Evolutionary conservation across 2,113 vertebrate species (phyloP).

Genomic region (Bubo bubo): DNA sequence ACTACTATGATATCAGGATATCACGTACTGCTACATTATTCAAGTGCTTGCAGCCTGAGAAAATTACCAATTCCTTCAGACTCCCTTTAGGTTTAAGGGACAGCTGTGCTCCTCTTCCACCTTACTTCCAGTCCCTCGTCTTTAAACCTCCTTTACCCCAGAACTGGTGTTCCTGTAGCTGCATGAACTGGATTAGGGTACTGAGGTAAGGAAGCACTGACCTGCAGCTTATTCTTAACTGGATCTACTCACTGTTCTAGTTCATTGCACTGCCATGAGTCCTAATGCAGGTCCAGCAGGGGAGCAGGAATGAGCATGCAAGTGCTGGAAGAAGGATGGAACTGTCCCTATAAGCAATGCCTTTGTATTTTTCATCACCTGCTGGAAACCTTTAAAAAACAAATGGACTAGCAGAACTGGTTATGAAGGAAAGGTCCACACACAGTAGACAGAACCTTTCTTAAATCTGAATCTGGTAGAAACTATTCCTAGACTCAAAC

Average conservation of each 20-base stretch:
- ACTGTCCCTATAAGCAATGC: not conserved
- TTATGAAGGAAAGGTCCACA: not conserved
- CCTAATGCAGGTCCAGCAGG: fast-evolving
- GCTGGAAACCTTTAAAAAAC: not conserved
- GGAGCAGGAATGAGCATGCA: not conserved
- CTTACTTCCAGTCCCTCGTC: not conserved
- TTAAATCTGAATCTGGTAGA: not conserved
- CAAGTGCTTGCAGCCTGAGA: not conserved
- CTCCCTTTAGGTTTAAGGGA: not conserved
- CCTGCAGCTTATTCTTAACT: not conserved
- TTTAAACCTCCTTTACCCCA: not conserved
- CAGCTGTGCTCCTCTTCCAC: not conserved
- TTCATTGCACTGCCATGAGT: not conserved
- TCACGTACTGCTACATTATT: not conserved
- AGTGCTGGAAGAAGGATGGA: not conserved
- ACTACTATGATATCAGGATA: not conserved
- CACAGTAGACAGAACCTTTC: not conserved
- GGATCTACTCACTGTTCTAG: not conserved
- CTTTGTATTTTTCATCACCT: not conserved
- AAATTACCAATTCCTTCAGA: not conserved
- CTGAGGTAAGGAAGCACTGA: not conserved
- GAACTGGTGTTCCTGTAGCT: not conserved
- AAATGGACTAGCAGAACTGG: not conserved
- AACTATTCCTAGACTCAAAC: not conserved
- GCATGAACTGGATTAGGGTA: not conserved